phyloP scores from a whole-genome alignment of 2,113 vertebrate genomes.

The Oreotrochilus melanogaster region DNA sequence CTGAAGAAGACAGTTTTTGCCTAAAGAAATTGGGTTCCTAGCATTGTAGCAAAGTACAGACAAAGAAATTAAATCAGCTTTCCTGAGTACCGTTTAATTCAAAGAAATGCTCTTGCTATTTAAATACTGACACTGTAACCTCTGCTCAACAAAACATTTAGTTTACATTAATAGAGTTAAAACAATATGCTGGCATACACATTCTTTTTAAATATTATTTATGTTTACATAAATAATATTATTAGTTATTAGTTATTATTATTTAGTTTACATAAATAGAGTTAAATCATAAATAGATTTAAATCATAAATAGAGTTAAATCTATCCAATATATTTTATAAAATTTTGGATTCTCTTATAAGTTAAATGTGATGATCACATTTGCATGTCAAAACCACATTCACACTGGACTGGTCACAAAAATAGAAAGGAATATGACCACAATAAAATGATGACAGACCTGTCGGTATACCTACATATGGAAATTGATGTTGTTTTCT shows the following conservation, averaged over 20 bases:
- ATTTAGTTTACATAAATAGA: no score
- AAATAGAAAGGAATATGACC: not conserved
- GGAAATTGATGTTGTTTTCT: not conserved
- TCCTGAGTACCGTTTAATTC: not conserved
- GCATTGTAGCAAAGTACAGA: not conserved
- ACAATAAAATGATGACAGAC: not conserved
- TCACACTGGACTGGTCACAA: not conserved
- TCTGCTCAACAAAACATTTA: not conserved
- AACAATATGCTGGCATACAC: not conserved
- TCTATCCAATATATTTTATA: not conserved
- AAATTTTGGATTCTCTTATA: not conserved
- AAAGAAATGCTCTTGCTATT: not conserved
- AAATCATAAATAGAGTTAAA: no score
- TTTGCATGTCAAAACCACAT: not conserved
- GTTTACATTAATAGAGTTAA: not conserved
- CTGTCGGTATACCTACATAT: not conserved
- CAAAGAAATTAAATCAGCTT: not conserved
- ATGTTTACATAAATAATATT: no score
- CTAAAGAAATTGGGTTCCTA: not conserved
- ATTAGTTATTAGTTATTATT: no score
- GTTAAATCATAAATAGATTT: no score
- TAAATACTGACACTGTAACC: not conserved
- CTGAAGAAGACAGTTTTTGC: not conserved
- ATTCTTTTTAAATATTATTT: not conserved
- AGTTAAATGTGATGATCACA: not conserved